These are phyloP conservation scores for Parus major DNA, from an alignment of 2,113 vertebrate genomes.

Conservation along the genomic window DNA sequence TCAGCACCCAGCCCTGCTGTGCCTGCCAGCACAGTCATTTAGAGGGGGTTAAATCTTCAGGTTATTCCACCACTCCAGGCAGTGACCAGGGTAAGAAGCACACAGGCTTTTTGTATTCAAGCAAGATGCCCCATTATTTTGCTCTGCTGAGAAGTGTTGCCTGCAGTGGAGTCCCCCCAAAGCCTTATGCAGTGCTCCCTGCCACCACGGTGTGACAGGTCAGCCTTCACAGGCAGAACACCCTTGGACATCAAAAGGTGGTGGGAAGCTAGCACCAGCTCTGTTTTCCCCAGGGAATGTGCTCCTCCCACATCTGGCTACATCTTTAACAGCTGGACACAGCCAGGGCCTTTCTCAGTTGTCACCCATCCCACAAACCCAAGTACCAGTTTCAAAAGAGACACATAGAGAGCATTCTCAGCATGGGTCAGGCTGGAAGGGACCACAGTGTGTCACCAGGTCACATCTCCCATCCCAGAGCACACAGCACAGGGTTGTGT, in stretches of 20 bases:
- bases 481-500: rapidly evolving
- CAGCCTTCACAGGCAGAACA: background rate
- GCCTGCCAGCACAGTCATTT: rapidly evolving
- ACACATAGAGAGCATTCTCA: background rate
- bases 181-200: background rate
- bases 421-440: background rate
- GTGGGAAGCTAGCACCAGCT: background rate
- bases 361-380: background rate
- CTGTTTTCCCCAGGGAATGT: too few species aligned
- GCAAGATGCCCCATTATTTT: background rate
- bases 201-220: background rate
- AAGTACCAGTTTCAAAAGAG: background rate
- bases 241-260: background rate
- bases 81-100: background rate
- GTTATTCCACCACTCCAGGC: background rate
- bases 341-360: rapidly evolving
- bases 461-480: background rate
- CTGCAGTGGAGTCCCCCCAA: too few species aligned
- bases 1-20: background rate
- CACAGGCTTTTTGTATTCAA: rapidly evolving
- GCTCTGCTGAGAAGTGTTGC: background rate
- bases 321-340: background rate
- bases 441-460: background rate
- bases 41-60: rapidly evolving
- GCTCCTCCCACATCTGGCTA: background rate